Evolutionary conservation across 2,888 invertebrate genomes (phyloP).

Genomic region (Xestia xanthographa): DNA sequence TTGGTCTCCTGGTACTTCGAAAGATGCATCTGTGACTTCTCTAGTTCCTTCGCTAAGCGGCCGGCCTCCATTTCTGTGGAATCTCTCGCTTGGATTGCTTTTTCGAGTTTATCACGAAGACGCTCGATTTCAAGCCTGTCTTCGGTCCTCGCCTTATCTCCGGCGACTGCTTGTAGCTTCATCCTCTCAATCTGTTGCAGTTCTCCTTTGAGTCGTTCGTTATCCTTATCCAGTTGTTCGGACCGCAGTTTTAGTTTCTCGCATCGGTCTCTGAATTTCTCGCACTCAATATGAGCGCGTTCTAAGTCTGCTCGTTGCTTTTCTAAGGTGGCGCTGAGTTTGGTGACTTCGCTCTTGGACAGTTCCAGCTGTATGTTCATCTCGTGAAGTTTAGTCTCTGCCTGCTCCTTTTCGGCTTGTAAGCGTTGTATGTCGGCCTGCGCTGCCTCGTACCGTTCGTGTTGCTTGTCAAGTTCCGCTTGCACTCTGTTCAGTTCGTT

Average conservation of each 20-base stretch:
- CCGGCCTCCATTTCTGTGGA: conserved; percentile 96
- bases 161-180: conserved; percentile 92
- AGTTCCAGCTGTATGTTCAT: conserved; percentile 95
- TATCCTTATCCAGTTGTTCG: conserved; percentile 92
- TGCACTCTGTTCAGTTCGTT: conserved; percentile 94
- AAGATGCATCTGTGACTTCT: conserved; percentile 96
- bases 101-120: conserved; percentile 96
- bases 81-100: conserved; percentile 95
- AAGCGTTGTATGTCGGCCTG: conserved; percentile 94
- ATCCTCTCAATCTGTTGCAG: conserved; percentile 94
- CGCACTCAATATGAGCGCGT: conserved; percentile 96
- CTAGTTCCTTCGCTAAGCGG: conserved; percentile 95
- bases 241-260: conserved; percentile 95
- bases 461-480: conserved; percentile 93
- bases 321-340: conserved; percentile 94
- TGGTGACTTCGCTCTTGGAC: conserved; percentile 94
- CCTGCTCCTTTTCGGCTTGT: conserved; percentile 91
- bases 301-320: conserved; percentile 95
- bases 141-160: conserved; percentile 92
- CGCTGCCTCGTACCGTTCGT: conserved; percentile 94
- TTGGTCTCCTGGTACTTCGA: conserved; percentile 96
- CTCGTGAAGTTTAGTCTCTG: conserved; percentile 94
- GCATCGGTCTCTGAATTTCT: conserved; percentile 96
- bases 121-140: conserved; percentile 95
- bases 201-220: conserved; percentile 87